Conservation (phyloP, 2,888 invertebrate genomes). For the Drosophila tanythrix region DNA sequence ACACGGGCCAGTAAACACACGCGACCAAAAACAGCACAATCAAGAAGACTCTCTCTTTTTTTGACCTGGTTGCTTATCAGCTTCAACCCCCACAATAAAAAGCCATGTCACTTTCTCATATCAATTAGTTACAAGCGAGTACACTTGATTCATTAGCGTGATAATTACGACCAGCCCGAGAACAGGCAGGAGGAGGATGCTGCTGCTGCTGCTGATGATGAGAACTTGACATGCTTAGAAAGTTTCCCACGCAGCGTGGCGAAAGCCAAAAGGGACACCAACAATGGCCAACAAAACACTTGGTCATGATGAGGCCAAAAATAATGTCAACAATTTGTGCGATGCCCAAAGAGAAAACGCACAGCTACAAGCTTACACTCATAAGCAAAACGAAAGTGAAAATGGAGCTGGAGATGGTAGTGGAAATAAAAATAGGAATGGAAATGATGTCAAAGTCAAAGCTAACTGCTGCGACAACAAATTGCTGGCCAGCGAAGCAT, state of each 20-base stretch:
- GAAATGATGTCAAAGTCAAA: conserved; percentile 43
- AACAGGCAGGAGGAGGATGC: conserved; percentile 28
- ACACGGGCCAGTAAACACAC: conserved; percentile 34
- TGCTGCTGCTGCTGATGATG: conserved; percentile 35
- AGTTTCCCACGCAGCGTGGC: conserved; percentile 63
- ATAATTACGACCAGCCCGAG: conserved; percentile 70
- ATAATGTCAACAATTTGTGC: conserved; percentile 62
- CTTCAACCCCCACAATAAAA: conserved; percentile 56
- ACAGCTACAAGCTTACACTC: conserved; percentile 54
- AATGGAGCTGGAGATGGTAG: conserved; percentile 9
- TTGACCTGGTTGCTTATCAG: conserved; percentile 27
- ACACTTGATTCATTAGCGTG: conserved; percentile 80
- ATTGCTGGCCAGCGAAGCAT: conserved; percentile 68
- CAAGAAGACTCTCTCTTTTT: conserved; percentile 13
- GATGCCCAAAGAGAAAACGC: conserved; percentile 12
- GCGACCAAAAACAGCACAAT: conserved; percentile 31
- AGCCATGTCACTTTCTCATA: conserved; percentile 74
- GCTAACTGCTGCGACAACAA: conserved; percentile 76
- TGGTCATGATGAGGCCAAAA: conserved; percentile 57
- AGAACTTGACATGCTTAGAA: conserved; percentile 55
- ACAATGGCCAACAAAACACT: conserved; percentile 22
- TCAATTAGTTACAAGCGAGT: conserved; percentile 79
- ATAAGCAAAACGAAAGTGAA: conserved; percentile 27
- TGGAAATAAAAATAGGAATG: conserved; percentile 6
- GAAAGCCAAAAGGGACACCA: conserved; percentile 14